Conservation (phyloP, 2,797 vertebrate species). For the Pseudomugil gertrudae region DNA sequence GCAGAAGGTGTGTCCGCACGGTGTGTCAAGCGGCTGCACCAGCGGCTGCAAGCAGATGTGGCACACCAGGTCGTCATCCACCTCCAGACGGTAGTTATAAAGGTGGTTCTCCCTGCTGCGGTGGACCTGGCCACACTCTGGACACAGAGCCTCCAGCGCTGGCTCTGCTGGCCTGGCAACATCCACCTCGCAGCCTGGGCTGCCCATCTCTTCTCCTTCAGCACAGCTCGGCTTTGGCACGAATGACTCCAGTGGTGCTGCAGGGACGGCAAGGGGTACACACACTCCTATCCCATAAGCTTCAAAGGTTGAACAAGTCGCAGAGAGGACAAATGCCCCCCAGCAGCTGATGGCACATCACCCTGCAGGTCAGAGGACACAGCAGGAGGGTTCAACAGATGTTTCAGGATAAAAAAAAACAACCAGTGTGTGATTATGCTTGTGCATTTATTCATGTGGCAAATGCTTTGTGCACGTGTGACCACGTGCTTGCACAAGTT, state of each 20-base stretch:
- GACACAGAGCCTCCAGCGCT: slow-evolving; percentile 89
- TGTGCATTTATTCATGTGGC: slow-evolving; percentile 61
- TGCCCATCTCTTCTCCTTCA: slow-evolving; percentile 85
- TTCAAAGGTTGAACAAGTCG: slow-evolving; percentile 65
- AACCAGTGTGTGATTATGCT: slow-evolving; percentile 62
- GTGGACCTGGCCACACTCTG: slow-evolving; percentile 96
- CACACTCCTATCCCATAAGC: slow-evolving; percentile 76
- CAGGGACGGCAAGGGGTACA: slow-evolving; percentile 57
- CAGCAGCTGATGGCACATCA: slow-evolving; percentile 76
- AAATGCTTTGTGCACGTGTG: slow-evolving; percentile 69
- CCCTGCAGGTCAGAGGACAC: slow-evolving; percentile 72
- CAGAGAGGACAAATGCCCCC: slow-evolving; percentile 79
- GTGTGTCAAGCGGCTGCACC: slow-evolving; percentile 95
- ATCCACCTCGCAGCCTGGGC: slow-evolving; percentile 87
- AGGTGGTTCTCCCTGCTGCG: slow-evolving; percentile 95
- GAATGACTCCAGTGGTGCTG: slow-evolving; percentile 68
- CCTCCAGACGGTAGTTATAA: slow-evolving; percentile 96
- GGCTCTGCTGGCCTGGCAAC: slow-evolving; percentile 84
- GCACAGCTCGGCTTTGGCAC: slow-evolving; percentile 70
- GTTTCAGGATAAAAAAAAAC: slow-evolving; percentile 61
- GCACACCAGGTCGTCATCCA: slow-evolving; percentile 97
- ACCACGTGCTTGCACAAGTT: slow-evolving; percentile 53
- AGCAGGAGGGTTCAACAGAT: slow-evolving; percentile 65
- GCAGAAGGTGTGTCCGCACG: slow-evolving; percentile 98
- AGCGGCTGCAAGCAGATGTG: slow-evolving; percentile 99